Evolutionary conservation across 2,888 invertebrate genomes (phyloP), one percentile per base, ranked within the genome.

Genomic region (Alsophila aescularia): DNA sequence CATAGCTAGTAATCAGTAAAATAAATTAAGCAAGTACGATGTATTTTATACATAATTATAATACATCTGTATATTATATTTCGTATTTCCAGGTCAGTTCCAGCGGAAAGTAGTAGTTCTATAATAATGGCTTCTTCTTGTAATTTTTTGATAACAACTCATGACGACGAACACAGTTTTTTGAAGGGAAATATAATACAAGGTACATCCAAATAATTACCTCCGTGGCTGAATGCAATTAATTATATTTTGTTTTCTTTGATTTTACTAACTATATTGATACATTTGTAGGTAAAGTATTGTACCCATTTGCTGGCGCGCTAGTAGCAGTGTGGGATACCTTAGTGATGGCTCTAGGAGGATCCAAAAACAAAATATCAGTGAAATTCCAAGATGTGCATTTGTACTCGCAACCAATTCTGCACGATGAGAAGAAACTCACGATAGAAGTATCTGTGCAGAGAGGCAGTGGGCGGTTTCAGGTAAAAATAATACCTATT

Each of bases 291-390:
- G 95, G 93, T 1, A 92, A 95, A 59, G 94, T 93, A 36, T 73
- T 95, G 8, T 94, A 95, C 63, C 98, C 98, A 0, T 96, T 96
- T 12, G 95, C 97, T 1, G 95, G 94, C 21, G 94, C 95, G 60
- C 82, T 98, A 66, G 81, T 92, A 14, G 84, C 94, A 3, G 94
- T 94, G 2, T 96, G 96, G 96, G 94, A 95, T 69, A 94, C 95
- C 0, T 73, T 95, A 7, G 94, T 94, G 0, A 89, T 94, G 76
- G 87, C 93, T 72, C 21, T 73, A 13, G 93, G 93, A 0, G 85
- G 90, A 18, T 74, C 92, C 2, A 93, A 89, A 66, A 93, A 93
- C 58, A 91, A 95, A 60, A 75, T 96, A 21, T 93, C 96, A 0
- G 95, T 98, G 0, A 92, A 94, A 10, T 96, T 85, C 58, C 95